These are phyloP conservation scores for Pseudochirops corinnae DNA, from an alignment of 2,797 vertebrate genomes.

Conservation along the genomic window DNA sequence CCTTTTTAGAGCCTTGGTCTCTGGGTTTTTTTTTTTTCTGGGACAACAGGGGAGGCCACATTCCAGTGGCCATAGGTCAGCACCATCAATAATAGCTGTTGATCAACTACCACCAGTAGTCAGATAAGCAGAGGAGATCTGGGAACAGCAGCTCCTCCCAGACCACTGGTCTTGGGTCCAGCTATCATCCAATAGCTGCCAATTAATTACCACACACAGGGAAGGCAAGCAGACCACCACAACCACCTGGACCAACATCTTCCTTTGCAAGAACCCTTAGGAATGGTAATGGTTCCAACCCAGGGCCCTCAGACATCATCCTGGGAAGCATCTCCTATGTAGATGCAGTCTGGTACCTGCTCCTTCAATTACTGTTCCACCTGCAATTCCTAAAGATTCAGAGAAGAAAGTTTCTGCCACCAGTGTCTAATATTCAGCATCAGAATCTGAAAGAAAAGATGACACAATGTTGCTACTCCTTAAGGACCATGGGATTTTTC, in stretches of 20 bases:
- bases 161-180: not conserved
- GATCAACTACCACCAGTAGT: not conserved
- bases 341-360: not conserved
- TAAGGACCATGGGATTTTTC: not conserved
- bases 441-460: not conserved
- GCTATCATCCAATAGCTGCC: not conserved
- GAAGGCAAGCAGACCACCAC: not conserved
- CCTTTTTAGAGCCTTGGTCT: not conserved
- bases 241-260: not conserved
- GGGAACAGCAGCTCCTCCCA: not conserved
- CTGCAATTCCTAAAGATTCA: not conserved
- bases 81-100: not conserved
- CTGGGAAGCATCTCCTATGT: not conserved
- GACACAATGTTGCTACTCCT: not conserved
- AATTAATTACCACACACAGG: not conserved
- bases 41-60: not conserved
- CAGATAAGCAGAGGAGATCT: not conserved
- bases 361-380: not conserved
- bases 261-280: not conserved
- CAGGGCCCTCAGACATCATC: not conserved
- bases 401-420: not conserved
- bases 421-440: not conserved
- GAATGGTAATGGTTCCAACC: not conserved
- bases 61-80: not conserved
- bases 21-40: not conserved